A percentile compares a stretch with the other conserved stretches of the same genome.
phyloP scores from a whole-genome alignment of 1,140 invertebrate genomes.

The Caerostris darwini region DNA sequence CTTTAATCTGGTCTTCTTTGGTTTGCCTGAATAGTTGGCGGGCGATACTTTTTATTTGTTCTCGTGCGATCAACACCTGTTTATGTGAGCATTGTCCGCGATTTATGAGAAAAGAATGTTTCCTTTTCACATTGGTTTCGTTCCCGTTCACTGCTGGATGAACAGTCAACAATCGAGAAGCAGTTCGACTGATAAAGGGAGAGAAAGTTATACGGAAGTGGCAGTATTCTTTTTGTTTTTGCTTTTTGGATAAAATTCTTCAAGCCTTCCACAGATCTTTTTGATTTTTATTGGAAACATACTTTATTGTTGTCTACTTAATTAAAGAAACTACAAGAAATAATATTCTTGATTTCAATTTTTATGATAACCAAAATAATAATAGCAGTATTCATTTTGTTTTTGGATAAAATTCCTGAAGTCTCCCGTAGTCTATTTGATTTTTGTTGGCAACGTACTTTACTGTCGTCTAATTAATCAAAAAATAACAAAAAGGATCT shows the following conservation, averaged over 20 bases:
- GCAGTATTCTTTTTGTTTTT: not conserved
- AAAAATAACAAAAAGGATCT: too few species aligned
- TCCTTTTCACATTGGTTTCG: not conserved
- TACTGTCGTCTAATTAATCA: too few species aligned
- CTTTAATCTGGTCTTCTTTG: slow-evolving; percentile 35
- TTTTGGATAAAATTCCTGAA: not conserved
- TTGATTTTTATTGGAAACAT: not conserved
- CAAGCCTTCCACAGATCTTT: not conserved
- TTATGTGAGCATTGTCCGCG: slow-evolving; percentile 26
- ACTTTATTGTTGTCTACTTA: too few species aligned
- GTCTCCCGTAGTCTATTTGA: not conserved
- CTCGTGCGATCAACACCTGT: slow-evolving; percentile 38
- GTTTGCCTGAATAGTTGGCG: slow-evolving; percentile 31
- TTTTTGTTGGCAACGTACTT: too few species aligned
- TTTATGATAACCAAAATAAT: too few species aligned
- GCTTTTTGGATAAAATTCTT: not conserved
- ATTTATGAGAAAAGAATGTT: slow-evolving; percentile 13
- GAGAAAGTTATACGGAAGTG: slow-evolving; percentile 13
- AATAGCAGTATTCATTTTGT: not conserved
- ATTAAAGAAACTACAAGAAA: too few species aligned
- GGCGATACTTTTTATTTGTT: slow-evolving; percentile 38
- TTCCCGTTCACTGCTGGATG: not conserved
- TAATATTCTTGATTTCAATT: too few species aligned
- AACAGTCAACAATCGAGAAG: not conserved
- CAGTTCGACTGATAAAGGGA: not conserved